Percentiles rank a stretch among this genome's conserved stretches.
Conservation (phyloP, 2,113 vertebrate species). For the Ursus arctos region DNA sequence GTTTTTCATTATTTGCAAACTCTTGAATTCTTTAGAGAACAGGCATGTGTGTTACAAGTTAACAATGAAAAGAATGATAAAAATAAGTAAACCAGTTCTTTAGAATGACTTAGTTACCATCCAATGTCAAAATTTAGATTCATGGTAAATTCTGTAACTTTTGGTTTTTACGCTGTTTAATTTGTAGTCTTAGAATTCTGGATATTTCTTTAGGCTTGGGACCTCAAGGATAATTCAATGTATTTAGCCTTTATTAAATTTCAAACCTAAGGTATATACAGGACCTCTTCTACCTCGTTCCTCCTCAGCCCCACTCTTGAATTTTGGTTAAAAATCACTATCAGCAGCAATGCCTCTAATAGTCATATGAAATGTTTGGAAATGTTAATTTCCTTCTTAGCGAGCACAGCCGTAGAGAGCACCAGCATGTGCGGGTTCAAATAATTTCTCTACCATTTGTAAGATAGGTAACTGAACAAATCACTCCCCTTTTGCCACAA, state of each 20-base stretch:
- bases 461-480: neutral
- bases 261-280: slow-evolving; percentile 62
- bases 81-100: slow-evolving; percentile 63
- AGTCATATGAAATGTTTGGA: neutral
- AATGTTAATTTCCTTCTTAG: neutral
- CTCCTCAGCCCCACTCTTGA: neutral
- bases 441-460: neutral
- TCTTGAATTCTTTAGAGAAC: slow-evolving; percentile 2
- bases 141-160: slow-evolving; percentile 47
- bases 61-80: slow-evolving; percentile 68
- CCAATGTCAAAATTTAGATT: neutral
- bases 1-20: slow-evolving; percentile 64
- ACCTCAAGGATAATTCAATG: neutral
- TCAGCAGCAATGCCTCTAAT: neutral
- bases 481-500: neutral
- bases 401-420: neutral
- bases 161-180: slow-evolving; percentile 31
- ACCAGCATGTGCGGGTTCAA: neutral
- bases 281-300: neutral
- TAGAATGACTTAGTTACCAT: slow-evolving; percentile 54
- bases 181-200: slow-evolving; percentile 38
- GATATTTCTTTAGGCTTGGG: neutral
- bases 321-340: slow-evolving; percentile 20
- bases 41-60: slow-evolving; percentile 60
- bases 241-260: slow-evolving; percentile 56